Evolutionary conservation across 1,140 invertebrate species (phyloP), one percentile per base, ranked within the genome.

Genomic region (Idris sp.): DNA sequence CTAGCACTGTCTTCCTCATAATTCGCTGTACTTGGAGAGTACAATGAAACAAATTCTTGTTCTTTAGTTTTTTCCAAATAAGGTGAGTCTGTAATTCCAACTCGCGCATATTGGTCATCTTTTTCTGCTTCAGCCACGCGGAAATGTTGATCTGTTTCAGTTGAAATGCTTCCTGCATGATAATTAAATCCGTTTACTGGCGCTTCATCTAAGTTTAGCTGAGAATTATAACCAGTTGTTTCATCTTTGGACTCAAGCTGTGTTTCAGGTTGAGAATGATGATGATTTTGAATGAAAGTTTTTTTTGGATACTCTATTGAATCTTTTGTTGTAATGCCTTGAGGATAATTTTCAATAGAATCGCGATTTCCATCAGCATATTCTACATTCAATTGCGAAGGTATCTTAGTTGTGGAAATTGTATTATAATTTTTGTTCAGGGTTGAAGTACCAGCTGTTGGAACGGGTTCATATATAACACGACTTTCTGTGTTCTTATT

Each of bases 161-260:
- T 56, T 19, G n/a, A 28, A 13, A 33, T 56, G 30, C 13, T 71
- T 59, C 56, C 76, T 7, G 69, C 48, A 40, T 82, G 81, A 68
- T 85, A 86, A 72, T 85, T 85, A 43, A 83, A 87, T 22, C 81
- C 83, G 38, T 85, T 85, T 1, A 83, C 75, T 1, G 84, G 82
- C 1, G 75, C 35, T 0, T 78, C 69, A 8, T 85, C 79, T 0
- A 83, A 43, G 3, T 67, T 77, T 3, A 31, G n/a, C 8, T 74
- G 77, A 5, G 72, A 18, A 46, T 15, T 76, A 2, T 72, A 76
- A 33, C 2, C 16, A 16, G 14, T 31, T 2, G 31, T 13, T 30
- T 58, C 78, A 16, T 78, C 78, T 10, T 51, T 71, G 3, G 25
- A 15, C 1, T 43, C 46, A 9, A 77, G 79, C 14, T 44, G 58